Evolutionary conservation across 1,140 invertebrate species (phyloP).

Genomic region (Aphaenogaster ashmeadi): DNA sequence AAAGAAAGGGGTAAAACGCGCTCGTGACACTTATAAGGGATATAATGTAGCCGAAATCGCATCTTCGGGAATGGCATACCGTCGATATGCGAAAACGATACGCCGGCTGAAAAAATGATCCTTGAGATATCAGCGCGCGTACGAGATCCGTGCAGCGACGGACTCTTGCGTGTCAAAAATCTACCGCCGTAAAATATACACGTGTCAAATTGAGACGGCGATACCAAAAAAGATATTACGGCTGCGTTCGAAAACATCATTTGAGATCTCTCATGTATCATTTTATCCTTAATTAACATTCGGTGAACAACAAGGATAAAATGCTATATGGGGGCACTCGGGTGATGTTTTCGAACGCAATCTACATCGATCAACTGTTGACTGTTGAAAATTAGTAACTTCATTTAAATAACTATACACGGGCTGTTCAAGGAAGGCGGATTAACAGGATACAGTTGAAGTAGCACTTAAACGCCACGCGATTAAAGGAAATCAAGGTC

Average conservation of each 20-base stretch:
- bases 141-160: not conserved
- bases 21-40: constrained; percentile 28
- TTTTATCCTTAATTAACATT: no score
- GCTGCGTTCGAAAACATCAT: no score
- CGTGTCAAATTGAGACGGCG: not conserved
- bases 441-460: not conserved
- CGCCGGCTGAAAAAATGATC: not conserved
- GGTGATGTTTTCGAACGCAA: no score
- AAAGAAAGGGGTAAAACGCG: not conserved
- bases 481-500: constrained; percentile 3
- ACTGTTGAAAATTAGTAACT: not conserved
- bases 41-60: not conserved
- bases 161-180: constrained; percentile 8
- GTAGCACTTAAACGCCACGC: not conserved
- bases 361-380: not conserved
- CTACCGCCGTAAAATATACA: not conserved
- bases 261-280: no score
- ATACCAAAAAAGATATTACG: not conserved
- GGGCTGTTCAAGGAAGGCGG: not conserved
- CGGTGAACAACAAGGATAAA: no score
- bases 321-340: no score
- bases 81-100: constrained; percentile 14
- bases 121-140: not conserved
- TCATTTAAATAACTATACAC: not conserved
- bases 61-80: not conserved